Evolutionary conservation across 92 coral and sea anemone species (phyloP).

Genomic region (Scolanthus callimorphus): DNA sequence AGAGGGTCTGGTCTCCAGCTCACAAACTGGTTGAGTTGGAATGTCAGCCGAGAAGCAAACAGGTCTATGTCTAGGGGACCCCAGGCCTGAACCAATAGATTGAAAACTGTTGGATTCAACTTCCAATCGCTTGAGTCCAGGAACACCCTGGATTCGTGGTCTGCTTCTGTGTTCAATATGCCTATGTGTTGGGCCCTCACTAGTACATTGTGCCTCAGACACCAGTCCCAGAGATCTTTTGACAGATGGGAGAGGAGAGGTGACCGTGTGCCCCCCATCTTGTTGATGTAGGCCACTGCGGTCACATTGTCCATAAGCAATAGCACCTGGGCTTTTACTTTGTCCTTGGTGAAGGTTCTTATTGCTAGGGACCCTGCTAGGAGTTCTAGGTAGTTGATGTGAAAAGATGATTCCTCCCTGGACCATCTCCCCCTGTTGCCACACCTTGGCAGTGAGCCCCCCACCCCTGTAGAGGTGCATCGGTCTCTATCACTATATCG

Average conservation of each 20-base stretch:
- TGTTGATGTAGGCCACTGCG: conserved; percentile 30
- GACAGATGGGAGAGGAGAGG: conserved; percentile 14
- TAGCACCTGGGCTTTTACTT: too few species aligned
- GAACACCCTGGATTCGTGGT: too few species aligned
- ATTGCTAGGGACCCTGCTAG: conserved; percentile 14
- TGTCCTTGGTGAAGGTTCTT: conserved; percentile 14
- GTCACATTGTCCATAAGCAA: too few species aligned
- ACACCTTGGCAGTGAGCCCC: conserved; percentile 49
- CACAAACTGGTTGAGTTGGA: too few species aligned
- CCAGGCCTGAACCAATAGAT: too few species aligned
- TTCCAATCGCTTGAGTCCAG: too few species aligned
- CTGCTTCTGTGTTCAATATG: too few species aligned
- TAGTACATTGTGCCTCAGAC: conserved; percentile 13
- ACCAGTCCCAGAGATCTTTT: conserved; percentile 41
- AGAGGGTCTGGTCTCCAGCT: too few species aligned
- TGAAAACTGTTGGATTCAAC: too few species aligned
- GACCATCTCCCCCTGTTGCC: conserved; percentile 29
- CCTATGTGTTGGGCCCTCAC: too few species aligned
- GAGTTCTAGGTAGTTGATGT: conserved; percentile 22
- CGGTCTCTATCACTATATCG: conserved; percentile 45
- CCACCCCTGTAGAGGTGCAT: conserved; percentile 47
- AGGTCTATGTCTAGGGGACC: too few species aligned
- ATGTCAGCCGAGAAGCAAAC: too few species aligned
- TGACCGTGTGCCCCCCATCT: conserved; percentile 43
- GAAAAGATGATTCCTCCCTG: conserved; percentile 5